phyloP scores from a whole-genome alignment of 64 coral and sea anemone species.

The Dendronephthya gigantea region DNA sequence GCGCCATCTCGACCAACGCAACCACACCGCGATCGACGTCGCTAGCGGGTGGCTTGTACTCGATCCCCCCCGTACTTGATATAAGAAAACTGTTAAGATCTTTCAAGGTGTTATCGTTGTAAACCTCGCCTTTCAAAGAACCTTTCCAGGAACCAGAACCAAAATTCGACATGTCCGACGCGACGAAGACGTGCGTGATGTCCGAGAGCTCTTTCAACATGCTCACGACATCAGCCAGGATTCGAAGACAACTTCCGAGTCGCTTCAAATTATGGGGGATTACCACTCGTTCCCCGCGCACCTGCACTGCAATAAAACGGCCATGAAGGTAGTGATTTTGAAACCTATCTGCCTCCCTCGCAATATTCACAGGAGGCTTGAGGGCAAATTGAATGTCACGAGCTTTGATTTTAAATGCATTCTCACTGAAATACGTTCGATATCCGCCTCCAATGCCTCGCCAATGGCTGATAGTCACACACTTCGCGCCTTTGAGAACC shows the following conservation, averaged over 20 bases:
- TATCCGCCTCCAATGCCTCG: not conserved
- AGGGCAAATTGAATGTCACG: not conserved
- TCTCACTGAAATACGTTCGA: conserved; percentile 5
- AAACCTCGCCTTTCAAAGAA: not conserved
- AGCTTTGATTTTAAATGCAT: not conserved
- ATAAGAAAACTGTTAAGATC: not conserved
- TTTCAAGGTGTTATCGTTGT: not conserved
- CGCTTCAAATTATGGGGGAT: not conserved
- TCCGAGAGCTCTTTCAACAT: not conserved
- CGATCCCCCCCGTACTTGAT: not conserved
- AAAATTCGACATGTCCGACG: not conserved
- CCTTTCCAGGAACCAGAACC: not conserved
- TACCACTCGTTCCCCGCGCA: not conserved
- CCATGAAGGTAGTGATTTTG: not conserved
- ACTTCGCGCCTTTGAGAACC: not conserved
- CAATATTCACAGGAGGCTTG: not conserved
- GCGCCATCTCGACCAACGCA: not conserved
- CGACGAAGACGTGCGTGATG: not conserved
- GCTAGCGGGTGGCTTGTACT: not conserved
- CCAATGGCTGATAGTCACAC: not conserved
- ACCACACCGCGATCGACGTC: not conserved
- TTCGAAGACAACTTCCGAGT: not conserved
- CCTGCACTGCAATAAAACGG: not conserved
- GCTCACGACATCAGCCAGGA: not conserved
- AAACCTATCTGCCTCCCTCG: not conserved